Percentiles rank a stretch among this genome's conserved stretches.
These are phyloP conservation scores for Gasterosteus aculeatus DNA, from an alignment of 2,113 vertebrate species.

Conservation along the genomic window DNA sequence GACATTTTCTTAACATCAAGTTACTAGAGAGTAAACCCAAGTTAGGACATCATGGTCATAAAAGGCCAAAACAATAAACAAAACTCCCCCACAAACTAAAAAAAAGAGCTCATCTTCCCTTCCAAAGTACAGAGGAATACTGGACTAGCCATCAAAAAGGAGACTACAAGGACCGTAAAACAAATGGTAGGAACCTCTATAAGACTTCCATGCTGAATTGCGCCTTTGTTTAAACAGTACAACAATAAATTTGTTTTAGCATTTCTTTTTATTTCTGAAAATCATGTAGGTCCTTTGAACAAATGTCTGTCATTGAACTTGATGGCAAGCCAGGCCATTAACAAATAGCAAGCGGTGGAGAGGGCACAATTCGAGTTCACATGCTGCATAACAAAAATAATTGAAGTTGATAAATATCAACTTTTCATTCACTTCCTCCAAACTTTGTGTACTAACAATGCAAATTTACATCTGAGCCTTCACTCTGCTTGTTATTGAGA, in stretches of 20 bases:
- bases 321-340: slow-evolving; percentile 65
- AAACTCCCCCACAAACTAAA: no score
- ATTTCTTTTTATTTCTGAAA: background rate
- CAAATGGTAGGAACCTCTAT: no score
- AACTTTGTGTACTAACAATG: slow-evolving; percentile 59
- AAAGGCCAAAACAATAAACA: no score
- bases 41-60: no score
- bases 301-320: slow-evolving; percentile 47
- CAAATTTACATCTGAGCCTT: slow-evolving; percentile 35
- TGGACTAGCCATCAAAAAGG: no score
- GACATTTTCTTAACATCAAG: no score
- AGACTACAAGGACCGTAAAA: no score
- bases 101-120: no score
- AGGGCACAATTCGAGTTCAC: slow-evolving; percentile 27
- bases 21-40: no score
- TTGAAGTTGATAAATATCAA: slow-evolving; percentile 63
- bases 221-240: slow-evolving; percentile 44
- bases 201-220: no score
- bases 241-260: slow-evolving; percentile 13
- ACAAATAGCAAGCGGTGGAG: slow-evolving; percentile 63
- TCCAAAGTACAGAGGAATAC: no score
- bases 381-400: slow-evolving; percentile 64
- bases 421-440: slow-evolving; percentile 28
- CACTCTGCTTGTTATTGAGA: slow-evolving; percentile 38
- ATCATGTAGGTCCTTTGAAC: slow-evolving; percentile 53